These are phyloP conservation scores for Drosophila yooni DNA, from an alignment of 2,888 invertebrate genomes.

Conservation along the genomic window DNA sequence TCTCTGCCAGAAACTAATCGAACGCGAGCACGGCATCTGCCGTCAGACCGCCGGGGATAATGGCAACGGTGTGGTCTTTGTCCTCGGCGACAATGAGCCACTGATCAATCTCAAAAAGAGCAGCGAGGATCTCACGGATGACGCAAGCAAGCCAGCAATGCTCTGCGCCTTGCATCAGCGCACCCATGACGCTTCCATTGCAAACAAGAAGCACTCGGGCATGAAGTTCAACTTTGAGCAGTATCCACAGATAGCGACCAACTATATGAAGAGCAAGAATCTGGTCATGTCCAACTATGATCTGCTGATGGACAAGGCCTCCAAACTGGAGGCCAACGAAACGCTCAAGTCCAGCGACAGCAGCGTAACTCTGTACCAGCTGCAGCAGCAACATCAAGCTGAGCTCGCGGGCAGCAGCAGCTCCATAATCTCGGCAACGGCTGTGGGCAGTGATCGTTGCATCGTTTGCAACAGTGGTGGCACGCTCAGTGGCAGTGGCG, in stretches of 20 bases:
- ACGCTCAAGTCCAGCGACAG: slow-evolving; percentile 62
- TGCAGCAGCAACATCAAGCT: slow-evolving; percentile 43
- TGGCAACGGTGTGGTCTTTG: slow-evolving; percentile 87
- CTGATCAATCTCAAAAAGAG: slow-evolving; percentile 88
- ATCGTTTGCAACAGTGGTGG: slow-evolving; percentile 85
- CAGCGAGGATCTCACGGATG: slow-evolving; percentile 81
- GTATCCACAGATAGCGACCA: slow-evolving; percentile 90
- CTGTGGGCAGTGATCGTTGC: slow-evolving; percentile 84
- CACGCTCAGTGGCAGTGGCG: slow-evolving; percentile 84
- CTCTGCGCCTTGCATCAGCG: slow-evolving; percentile 82
- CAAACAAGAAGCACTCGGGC: slow-evolving; percentile 86
- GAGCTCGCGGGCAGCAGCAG: slow-evolving; percentile 58
- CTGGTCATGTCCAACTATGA: slow-evolving; percentile 86
- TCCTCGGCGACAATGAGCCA: slow-evolving; percentile 90
- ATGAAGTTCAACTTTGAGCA: slow-evolving; percentile 91
- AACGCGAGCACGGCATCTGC: slow-evolving; percentile 74
- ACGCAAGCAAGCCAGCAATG: slow-evolving; percentile 37
- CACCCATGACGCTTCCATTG: slow-evolving; percentile 63
- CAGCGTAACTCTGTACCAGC: slow-evolving; percentile 50
- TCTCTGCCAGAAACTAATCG: slow-evolving; percentile 75
- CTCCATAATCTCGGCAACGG: slow-evolving; percentile 73
- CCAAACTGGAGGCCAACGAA: slow-evolving; percentile 78
- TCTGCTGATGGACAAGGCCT: slow-evolving; percentile 82
- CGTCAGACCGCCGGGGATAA: slow-evolving; percentile 60
- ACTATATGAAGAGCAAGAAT: slow-evolving; percentile 91